phyloP scores from a whole-genome alignment of 2,113 vertebrate species.

The Chrysochloris asiatica region DNA sequence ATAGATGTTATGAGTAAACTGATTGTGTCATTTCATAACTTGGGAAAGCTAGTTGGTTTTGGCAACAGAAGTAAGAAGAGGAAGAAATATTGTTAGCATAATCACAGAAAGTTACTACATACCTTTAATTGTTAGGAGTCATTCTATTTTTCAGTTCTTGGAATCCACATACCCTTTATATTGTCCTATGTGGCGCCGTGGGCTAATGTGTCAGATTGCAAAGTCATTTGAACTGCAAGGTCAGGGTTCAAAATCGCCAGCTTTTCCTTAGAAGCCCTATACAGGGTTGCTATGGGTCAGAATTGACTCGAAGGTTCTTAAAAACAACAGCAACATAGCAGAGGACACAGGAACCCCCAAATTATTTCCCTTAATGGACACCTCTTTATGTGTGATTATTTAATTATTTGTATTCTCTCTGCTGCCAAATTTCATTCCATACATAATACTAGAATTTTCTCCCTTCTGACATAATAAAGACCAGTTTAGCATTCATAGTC shows the following conservation, averaged over 20 bases:
- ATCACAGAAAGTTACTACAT: neutral
- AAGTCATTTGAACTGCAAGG: too few species aligned
- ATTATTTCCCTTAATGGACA: neutral
- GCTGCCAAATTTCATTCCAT: neutral
- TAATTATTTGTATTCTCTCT: neutral
- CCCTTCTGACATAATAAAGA: neutral
- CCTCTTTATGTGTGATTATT: neutral
- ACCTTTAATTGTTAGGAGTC: neutral
- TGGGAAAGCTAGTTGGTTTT: neutral
- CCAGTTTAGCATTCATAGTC: neutral
- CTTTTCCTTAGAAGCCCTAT: too few species aligned
- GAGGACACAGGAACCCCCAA: neutral
- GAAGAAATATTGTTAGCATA: neutral
- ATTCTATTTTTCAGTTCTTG: neutral
- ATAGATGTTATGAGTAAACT: neutral
- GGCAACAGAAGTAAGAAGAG: neutral
- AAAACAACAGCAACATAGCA: too few species aligned
- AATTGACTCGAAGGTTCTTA: too few species aligned
- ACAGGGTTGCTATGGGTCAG: too few species aligned
- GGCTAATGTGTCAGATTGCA: too few species aligned
- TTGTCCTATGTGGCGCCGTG: too few species aligned
- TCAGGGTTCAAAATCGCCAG: too few species aligned
- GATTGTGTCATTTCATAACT: neutral
- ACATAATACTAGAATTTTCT: neutral
- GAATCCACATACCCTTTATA: neutral